Evolutionary conservation across 2,113 vertebrate genomes (phyloP).

Genomic region (Balaenoptera acutorostrata): DNA sequence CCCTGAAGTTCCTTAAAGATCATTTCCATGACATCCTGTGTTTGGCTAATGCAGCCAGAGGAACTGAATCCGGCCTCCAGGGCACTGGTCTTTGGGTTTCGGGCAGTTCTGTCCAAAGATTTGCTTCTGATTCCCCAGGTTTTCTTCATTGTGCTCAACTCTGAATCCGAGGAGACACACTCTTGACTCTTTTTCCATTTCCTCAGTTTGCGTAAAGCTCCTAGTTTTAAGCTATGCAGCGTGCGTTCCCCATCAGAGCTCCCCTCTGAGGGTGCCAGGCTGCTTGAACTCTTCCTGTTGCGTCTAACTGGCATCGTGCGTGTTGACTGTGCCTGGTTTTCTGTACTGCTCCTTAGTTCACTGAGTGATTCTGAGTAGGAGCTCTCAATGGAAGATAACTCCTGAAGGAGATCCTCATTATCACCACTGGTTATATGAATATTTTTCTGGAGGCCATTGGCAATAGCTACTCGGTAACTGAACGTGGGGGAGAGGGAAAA

Average conservation of each 20-base stretch:
- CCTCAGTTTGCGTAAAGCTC: conserved; percentile 92
- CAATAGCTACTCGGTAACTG: conserved; percentile 97
- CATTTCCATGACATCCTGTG: conserved; percentile 99
- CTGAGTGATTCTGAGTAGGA: conserved; percentile 90
- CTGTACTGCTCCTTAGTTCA: conserved; percentile 85
- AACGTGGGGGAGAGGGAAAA: conserved; percentile 97
- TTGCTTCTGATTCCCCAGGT: conserved; percentile 96
- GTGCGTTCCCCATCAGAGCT: conserved; percentile 97
- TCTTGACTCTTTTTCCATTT: conserved; percentile 99
- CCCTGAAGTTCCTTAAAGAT: conserved; percentile 99
- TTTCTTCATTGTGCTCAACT: conserved; percentile 94
- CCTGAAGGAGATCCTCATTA: conserved; percentile 87
- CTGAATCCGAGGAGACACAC: conserved; percentile 95
- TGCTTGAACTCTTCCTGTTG: conserved; percentile 95
- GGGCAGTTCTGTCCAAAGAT: conserved; percentile 93
- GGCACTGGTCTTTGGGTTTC: conserved; percentile 89
- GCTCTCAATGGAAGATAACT: conserved; percentile 90
- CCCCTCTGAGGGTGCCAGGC: conserved; percentile 95
- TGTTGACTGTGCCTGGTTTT: conserved; percentile 83
- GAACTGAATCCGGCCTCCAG: conserved; percentile 95
- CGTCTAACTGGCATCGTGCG: conserved; percentile 95
- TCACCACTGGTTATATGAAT: conserved; percentile 83
- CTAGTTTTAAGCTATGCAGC: conserved; percentile 91
- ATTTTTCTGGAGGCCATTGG: conserved; percentile 92
- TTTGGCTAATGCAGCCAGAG: conserved; percentile 96